Evolutionary conservation across 2,113 vertebrate species (phyloP).

Genomic region (Collichthys lucidus): DNA sequence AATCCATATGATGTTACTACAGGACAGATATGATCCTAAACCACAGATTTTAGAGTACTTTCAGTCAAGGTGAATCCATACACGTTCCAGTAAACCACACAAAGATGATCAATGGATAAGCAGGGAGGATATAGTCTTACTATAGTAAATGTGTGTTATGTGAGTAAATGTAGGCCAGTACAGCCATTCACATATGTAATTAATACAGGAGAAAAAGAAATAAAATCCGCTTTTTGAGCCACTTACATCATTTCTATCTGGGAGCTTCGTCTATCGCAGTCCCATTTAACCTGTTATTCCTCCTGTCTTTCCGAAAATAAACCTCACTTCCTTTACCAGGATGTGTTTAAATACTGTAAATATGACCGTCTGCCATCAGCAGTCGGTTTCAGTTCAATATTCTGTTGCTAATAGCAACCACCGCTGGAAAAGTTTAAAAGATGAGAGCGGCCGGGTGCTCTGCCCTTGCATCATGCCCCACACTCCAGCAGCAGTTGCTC

Average conservation of each 20-base stretch:
- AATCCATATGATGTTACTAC: not conserved
- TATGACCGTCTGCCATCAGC: too few species aligned
- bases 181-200: not conserved
- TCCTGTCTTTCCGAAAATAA: not conserved
- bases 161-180: not conserved
- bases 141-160: constrained; percentile 26
- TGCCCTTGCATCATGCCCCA: too few species aligned
- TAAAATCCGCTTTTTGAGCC: not conserved
- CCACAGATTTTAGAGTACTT: constrained; percentile 5
- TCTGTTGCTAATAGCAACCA: too few species aligned
- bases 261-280: too few species aligned
- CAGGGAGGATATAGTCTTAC: constrained; percentile 6
- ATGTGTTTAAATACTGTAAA: not conserved
- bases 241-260: not conserved
- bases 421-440: too few species aligned
- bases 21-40: too few species aligned
- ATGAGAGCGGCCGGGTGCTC: too few species aligned
- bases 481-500: too few species aligned
- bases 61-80: constrained; percentile 8
- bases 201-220: not conserved
- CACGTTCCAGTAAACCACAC: constrained; percentile 27
- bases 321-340: not conserved
- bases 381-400: too few species aligned
- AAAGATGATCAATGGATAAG: constrained; percentile 22
- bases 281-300: not conserved